Percentiles rank a stretch among this genome's conserved stretches.
phyloP scores from a whole-genome alignment of 2,888 invertebrate species.

The Zygaena filipendulae region DNA sequence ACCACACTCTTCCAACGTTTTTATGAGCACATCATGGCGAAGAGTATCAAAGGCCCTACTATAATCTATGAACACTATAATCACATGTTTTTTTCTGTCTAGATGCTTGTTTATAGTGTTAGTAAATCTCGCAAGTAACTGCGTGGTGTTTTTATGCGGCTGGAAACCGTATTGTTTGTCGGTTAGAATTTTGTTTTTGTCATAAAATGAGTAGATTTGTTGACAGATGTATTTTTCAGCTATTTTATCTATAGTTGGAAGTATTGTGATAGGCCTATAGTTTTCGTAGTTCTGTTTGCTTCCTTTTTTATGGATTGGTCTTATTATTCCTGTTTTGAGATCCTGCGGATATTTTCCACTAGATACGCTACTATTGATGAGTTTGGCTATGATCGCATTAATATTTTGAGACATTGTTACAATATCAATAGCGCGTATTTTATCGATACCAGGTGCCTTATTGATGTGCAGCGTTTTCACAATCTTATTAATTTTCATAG shows the following conservation, averaged over 20 bases:
- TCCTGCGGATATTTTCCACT: slow-evolving; percentile 14
- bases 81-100: slow-evolving; percentile 13
- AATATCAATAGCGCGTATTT: slow-evolving; percentile 10
- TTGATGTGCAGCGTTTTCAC: slow-evolving; percentile 11
- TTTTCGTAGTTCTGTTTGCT: slow-evolving; percentile 7
- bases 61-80: no score
- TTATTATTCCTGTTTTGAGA: slow-evolving; percentile 14
- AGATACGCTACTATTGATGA: slow-evolving; percentile 15
- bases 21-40: slow-evolving; percentile 9
- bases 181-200: slow-evolving; percentile 4
- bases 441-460: slow-evolving; percentile 13
- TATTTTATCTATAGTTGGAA: slow-evolving; percentile 16
- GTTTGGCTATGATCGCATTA: slow-evolving; percentile 11
- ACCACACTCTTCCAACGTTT: slow-evolving; percentile 10
- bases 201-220: slow-evolving; percentile 10
- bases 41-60: slow-evolving; percentile 17
- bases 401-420: slow-evolving; percentile 7
- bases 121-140: slow-evolving; percentile 13
- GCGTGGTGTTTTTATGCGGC: slow-evolving; percentile 3
- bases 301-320: slow-evolving; percentile 15
- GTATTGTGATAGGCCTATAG: slow-evolving; percentile 16
- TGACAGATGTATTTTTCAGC: slow-evolving; percentile 10
- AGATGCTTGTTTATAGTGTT: slow-evolving; percentile 12
- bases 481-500: slow-evolving; percentile 4
- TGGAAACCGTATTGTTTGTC: slow-evolving; percentile 12